phyloP scores from a whole-genome alignment of 1,140 invertebrate species.

The Limonius californicus region DNA sequence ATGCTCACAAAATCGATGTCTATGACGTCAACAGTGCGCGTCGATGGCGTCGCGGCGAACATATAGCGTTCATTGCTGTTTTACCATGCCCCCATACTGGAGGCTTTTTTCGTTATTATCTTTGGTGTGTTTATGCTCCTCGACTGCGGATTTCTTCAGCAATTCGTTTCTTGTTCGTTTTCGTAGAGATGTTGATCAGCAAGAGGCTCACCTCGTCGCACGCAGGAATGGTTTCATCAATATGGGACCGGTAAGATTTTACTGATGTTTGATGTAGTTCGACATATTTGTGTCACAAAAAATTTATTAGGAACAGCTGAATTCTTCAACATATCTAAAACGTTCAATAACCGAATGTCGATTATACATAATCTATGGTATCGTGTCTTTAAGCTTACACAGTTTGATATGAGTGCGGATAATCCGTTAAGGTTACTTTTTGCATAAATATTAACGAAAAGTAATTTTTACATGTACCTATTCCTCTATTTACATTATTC shows the following conservation, averaged over 20 bases:
- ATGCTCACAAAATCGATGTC: slow-evolving; percentile 23
- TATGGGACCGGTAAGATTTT: slow-evolving; percentile 74
- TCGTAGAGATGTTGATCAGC: slow-evolving; percentile 63
- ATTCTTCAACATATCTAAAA: too few species aligned
- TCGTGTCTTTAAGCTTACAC: too few species aligned
- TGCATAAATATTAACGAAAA: too few species aligned
- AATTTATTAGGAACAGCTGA: too few species aligned
- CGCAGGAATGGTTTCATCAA: slow-evolving; percentile 80
- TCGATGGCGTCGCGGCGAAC: slow-evolving; percentile 9
- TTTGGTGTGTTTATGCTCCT: slow-evolving; percentile 38
- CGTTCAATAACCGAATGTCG: too few species aligned
- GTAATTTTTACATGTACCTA: too few species aligned
- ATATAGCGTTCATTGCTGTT: slow-evolving; percentile 15
- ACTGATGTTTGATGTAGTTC: too few species aligned
- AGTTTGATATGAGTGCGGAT: too few species aligned
- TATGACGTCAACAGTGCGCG: slow-evolving; percentile 21
- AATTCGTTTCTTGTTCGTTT: slow-evolving; percentile 85
- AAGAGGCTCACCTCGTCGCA: slow-evolving; percentile 71
- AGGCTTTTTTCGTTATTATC: slow-evolving; percentile 30
- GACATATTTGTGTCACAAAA: too few species aligned
- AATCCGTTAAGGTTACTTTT: too few species aligned
- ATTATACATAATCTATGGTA: too few species aligned
- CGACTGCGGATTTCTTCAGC: slow-evolving; percentile 72
- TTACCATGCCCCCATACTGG: slow-evolving; percentile 39
- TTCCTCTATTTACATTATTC: too few species aligned